Conservation (phyloP, 2,888 invertebrate species). For the Euplagia quadripunctaria region DNA sequence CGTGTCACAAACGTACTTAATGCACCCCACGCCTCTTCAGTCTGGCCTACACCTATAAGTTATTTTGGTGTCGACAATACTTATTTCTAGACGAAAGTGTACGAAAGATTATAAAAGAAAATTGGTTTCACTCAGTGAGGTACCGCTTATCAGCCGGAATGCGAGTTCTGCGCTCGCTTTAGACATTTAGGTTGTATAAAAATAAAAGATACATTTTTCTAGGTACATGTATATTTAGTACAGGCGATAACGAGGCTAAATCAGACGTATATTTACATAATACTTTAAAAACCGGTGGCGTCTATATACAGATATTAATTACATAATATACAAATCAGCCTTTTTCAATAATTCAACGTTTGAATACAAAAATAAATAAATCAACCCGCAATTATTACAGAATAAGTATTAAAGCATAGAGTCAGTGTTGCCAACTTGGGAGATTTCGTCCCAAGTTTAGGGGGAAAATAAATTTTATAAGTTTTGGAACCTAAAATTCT, state of each 20-base stretch:
- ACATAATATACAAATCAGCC: slow-evolving; percentile 3
- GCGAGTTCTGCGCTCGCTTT: too few relatives aligned
- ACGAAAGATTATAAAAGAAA: too few relatives aligned
- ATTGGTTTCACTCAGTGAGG: too few relatives aligned
- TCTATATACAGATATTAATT: neutral
- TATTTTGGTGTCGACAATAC: too few relatives aligned
- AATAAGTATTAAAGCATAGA: neutral
- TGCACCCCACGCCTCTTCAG: too few relatives aligned
- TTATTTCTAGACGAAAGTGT: too few relatives aligned
- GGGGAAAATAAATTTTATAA: neutral
- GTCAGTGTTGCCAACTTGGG: neutral
- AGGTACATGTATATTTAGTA: neutral
- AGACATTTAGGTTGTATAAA: neutral
- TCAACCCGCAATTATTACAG: neutral
- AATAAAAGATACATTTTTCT: neutral
- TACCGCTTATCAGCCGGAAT: too few relatives aligned
- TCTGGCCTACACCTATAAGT: too few relatives aligned
- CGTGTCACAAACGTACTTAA: too few relatives aligned
- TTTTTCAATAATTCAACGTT: neutral
- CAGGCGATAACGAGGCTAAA: neutral
- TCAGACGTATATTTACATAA: neutral
- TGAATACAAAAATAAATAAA: neutral
- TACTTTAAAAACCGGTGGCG: neutral
- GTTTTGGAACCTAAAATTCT: neutral
- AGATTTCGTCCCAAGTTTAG: neutral